Evolutionary conservation across 2,888 invertebrate genomes (phyloP).

Genomic region (Belgica antarctica): DNA sequence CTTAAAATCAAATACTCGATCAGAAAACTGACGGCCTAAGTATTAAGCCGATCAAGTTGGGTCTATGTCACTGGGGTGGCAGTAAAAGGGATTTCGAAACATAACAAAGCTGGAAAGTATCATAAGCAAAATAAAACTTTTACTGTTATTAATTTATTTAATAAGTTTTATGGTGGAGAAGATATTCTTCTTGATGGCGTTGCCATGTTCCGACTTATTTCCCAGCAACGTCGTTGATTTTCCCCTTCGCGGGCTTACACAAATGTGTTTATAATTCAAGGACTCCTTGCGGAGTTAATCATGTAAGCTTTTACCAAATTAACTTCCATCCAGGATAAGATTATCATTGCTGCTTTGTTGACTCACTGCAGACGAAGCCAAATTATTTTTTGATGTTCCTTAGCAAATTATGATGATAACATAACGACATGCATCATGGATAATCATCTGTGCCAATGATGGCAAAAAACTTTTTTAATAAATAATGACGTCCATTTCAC

Average conservation of each 20-base stretch:
- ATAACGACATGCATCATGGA: background rate
- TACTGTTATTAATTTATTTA: constrained; percentile 10
- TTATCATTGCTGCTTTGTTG: background rate
- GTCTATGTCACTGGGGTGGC: too few species aligned
- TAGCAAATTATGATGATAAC: background rate
- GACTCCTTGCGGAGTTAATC: background rate
- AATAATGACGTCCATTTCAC: constrained; percentile 10
- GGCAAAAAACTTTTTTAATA: background rate
- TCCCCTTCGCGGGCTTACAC: background rate
- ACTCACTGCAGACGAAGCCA: background rate
- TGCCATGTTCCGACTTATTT: background rate
- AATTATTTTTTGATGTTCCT: background rate
- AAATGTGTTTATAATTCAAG: too few species aligned
- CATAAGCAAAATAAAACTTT: constrained; percentile 16
- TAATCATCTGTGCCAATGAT: background rate
- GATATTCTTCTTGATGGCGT: constrained; percentile 15
- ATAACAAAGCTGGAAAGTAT: background rate
- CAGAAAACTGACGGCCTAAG: too few species aligned
- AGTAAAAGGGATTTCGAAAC: background rate
- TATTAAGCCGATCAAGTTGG: background rate
- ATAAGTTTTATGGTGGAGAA: background rate
- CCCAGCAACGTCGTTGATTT: too few species aligned
- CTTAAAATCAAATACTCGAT: too few species aligned
- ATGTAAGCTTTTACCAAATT: background rate
- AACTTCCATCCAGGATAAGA: background rate